Conservation (phyloP, 1,140 invertebrate genomes). For the Bombus sibiricus region DNA sequence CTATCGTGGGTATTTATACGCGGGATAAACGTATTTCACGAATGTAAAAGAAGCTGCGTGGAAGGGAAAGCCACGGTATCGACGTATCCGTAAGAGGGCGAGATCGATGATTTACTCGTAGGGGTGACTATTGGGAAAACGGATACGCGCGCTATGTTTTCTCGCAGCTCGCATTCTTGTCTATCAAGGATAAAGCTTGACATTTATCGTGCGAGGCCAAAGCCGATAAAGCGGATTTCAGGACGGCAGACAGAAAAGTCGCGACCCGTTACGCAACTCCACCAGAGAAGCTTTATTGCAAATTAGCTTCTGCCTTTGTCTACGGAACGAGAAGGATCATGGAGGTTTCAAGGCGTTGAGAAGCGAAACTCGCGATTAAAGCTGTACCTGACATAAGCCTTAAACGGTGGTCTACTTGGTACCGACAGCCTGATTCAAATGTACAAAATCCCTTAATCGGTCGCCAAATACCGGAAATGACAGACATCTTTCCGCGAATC, state of each 20-base stretch:
- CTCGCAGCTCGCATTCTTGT: slow-evolving; percentile 14
- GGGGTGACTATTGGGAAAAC: slow-evolving; percentile 17
- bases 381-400: neutral
- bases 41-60: slow-evolving; percentile 5
- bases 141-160: slow-evolving; percentile 2
- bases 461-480: neutral
- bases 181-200: slow-evolving; percentile 23
- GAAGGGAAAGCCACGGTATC: slow-evolving; percentile 14
- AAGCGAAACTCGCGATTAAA: neutral
- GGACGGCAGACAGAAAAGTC: neutral
- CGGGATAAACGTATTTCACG: neutral
- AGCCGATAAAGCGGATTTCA: slow-evolving; percentile 19
- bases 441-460: neutral
- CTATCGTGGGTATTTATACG: neutral
- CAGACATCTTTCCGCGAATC: no score
- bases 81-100: neutral
- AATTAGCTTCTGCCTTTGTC: slow-evolving; percentile 30
- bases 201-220: slow-evolving; percentile 20
- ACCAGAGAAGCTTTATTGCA: slow-evolving; percentile 8
- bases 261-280: neutral
- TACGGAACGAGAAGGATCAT: neutral
- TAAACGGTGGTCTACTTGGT: neutral
- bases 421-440: no score
- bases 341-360: neutral
- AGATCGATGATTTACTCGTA: slow-evolving; percentile 33